Evolutionary conservation across 2,113 vertebrate species (phyloP).

Genomic region (Peromyscus californicus): DNA sequence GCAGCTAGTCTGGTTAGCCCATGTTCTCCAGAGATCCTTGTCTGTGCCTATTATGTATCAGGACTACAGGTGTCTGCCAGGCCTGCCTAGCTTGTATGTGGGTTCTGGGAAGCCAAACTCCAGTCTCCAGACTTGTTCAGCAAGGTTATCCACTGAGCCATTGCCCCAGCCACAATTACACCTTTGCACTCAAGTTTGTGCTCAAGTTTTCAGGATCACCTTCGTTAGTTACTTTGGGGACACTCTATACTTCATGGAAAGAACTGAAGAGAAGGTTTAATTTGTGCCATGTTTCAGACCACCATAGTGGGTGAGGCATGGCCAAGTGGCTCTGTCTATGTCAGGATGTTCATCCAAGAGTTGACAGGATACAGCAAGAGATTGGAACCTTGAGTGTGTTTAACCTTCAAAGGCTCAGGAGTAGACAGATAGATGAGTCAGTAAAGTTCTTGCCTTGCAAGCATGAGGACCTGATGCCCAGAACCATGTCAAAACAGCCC

Average conservation of each 20-base stretch:
- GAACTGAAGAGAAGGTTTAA: neutral
- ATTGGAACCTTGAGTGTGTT: neutral
- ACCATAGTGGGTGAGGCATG: neutral
- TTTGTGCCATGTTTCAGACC: neutral
- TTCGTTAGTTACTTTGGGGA: neutral
- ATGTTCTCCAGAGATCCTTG: neutral
- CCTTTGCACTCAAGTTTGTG: neutral
- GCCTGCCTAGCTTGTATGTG: neutral
- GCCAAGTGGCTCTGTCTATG: neutral
- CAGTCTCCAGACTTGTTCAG: neutral
- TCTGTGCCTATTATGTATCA: neutral
- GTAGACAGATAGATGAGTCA: neutral
- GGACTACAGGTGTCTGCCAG: neutral
- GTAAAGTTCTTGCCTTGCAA: neutral
- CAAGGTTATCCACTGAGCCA: neutral
- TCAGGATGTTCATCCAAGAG: neutral
- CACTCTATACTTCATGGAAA: neutral
- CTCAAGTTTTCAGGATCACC: neutral
- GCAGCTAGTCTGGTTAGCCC: neutral
- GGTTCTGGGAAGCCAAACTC: neutral
- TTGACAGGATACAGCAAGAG: neutral
- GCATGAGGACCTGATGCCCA: neutral
- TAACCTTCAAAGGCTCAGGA: neutral
- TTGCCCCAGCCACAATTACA: neutral
- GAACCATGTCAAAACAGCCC: neutral